Base-by-base conservation (phyloP, 2,888 invertebrate genomes). In the Diarsia dahlii region DNA sequence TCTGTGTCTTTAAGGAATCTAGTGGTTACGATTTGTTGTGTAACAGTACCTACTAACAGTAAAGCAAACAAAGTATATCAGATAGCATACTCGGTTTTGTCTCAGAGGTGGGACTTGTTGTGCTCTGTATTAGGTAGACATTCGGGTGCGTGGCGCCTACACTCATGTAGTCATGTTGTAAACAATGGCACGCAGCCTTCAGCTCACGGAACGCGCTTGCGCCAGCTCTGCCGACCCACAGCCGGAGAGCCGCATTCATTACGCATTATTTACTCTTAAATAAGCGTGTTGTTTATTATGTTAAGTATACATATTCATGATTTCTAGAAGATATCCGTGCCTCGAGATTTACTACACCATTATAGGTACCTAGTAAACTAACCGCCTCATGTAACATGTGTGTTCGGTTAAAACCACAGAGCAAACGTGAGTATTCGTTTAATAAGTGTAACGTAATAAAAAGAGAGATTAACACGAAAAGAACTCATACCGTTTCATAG, bases 141-240 rank as follows among this genome's bases (percentile, higher is more conserved):
- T 34, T 46, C 18, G 39, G 34, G 13, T 28, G 34, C 15, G 45
- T 20, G 34, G 60, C 73, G 52, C 62, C 76, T 72, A 72, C 73
- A 48, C 62, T 54, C 15, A 8, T 18, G 69, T 54, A 23, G 34
- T 54, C 15, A 8, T 18, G 69, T 54, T 34, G 34, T 77, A 48
- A 45, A 62, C 62, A 46, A 46, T 71, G 50, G 18, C 34, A 15
- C 9, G 46, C 46, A 54, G 80, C 80, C 60, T 72, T 62, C 73
- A 70, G 45, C 50, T 10, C 20, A 34, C 23, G 50, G 13, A 39
- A 20, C 12, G 58, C 70, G 34, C 72, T 39, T 52, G 71, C 34
- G 23, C 58, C 45, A 46, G 18, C 50, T 52, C 12, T 34, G 45
- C 58, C 20, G 60, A 15, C 52, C 52, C 60, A 52, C 80, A 20